Base-by-base conservation (phyloP, 2,113 vertebrate genomes). In the Colinus virginianus region DNA sequence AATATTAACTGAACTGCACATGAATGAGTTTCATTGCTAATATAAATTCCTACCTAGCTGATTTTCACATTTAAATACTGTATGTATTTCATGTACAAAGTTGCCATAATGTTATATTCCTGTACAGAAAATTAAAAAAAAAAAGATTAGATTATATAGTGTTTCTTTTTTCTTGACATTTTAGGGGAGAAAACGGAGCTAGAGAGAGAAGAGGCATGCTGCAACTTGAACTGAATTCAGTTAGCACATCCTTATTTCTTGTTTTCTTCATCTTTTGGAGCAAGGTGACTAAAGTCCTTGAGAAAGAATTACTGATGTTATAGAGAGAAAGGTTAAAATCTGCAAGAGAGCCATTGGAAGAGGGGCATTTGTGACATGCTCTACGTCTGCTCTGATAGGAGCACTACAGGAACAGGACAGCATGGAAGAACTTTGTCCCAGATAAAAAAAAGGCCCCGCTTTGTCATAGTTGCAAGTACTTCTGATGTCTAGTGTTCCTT, bases 41-140 rank as follows among this genome's bases (percentile, higher is more conserved):
- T 99, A 98, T 99, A 99, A 98, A 98, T 98, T 99, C 98, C 96
- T 98, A 97, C 97, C 97, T 98, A 97, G 97, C 98, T 97, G 96
- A 98, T 97, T 98, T 98, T 96, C 97, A 97, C 98, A 98, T 98
- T 98, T 98, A 98, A 98, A 98, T 98, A 90, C 93, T 97, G 66
- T 98, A 98, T 98, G 98, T 98, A 98, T 99, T 98, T 98, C 98
- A 97, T 99, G 99, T 99, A 99, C 98, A 99, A 98, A 99, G 98
- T 98, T 98, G 98, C 98, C 98, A 98, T 98, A 98, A 94, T 96
- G 81, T 98, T 98, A 97, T 98, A 97, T 97, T 96, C 96, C 87
- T 98, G 98, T 98, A 98, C 94, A 98, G 97, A 98, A 98, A 98
- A 98, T 98, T 98, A 98, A 98, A 98, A 63, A 62, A 40, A 96